Conservation (phyloP, 2,113 vertebrate species). For the Burhinus bistriatus region DNA sequence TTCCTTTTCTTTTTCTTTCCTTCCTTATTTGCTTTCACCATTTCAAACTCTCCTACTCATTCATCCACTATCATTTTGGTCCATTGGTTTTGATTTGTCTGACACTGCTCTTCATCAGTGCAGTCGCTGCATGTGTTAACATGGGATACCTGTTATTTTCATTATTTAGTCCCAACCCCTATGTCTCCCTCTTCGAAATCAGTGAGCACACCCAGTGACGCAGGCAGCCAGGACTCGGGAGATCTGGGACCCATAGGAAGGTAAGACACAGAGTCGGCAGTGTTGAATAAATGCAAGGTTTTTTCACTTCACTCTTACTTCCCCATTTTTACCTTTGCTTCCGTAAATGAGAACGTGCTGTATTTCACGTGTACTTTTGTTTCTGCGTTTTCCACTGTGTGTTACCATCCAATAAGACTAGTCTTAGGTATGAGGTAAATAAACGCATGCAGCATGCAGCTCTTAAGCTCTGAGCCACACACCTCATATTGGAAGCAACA, state of each 20-base stretch:
- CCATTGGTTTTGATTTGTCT: conserved; percentile 76
- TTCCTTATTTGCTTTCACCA: conserved; percentile 74
- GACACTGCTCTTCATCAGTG: conserved; percentile 82
- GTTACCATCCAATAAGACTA: not conserved
- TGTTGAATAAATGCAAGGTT: not conserved
- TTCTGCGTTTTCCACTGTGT: not conserved
- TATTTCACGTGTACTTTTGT: not conserved
- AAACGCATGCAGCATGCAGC: not conserved
- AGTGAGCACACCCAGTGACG: conserved; percentile 97
- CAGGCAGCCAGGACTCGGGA: conserved; percentile 94
- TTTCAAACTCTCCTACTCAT: conserved; percentile 76
- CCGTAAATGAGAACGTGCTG: not conserved
- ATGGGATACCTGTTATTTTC: conserved; percentile 85
- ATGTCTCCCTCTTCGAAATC: conserved; percentile 97
- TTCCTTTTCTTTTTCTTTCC: conserved; percentile 78
- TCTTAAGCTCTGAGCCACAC: not conserved
- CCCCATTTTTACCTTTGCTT: not conserved
- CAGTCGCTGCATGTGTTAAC: conserved; percentile 85
- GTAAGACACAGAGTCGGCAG: conserved; percentile 69
- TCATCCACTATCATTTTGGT: conserved; percentile 71
- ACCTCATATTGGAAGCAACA: not conserved
- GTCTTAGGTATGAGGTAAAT: not conserved
- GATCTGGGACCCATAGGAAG: conserved; percentile 88
- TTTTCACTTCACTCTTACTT: not conserved
- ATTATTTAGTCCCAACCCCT: conserved; percentile 94